A percentile compares a stretch with the other conserved stretches of the same genome.
phyloP scores from a whole-genome alignment of 2,888 invertebrate genomes.

The Pteria penguin region DNA sequence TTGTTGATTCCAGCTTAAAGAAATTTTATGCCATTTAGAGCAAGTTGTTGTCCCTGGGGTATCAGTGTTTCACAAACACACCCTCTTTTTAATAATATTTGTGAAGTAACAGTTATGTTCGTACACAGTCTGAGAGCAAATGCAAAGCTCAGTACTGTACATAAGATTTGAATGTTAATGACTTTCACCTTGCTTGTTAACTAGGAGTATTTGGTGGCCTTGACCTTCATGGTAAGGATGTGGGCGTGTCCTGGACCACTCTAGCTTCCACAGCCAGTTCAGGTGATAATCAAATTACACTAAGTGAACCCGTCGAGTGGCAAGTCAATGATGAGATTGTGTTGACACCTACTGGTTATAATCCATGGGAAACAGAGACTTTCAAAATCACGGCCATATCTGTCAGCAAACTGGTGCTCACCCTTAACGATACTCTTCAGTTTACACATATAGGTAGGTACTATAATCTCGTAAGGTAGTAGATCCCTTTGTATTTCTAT shows the following conservation, averaged over 20 bases:
- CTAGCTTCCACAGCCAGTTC: slow-evolving; percentile 60
- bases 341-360: slow-evolving; percentile 66
- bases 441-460: slow-evolving; percentile 68
- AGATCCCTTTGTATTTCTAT: background rate
- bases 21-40: no score
- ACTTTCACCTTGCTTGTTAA: no score
- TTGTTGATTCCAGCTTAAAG: no score
- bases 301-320: slow-evolving; percentile 69
- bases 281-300: slow-evolving; percentile 58
- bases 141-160: no score
- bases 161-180: no score
- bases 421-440: slow-evolving; percentile 64
- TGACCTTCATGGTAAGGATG: slow-evolving; percentile 71
- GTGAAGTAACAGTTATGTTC: no score
- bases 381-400: slow-evolving; percentile 60
- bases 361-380: slow-evolving; percentile 71
- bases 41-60: no score
- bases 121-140: no score
- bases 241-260: slow-evolving; percentile 64
- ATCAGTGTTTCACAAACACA: no score
- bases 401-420: slow-evolving; percentile 55
- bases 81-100: no score
- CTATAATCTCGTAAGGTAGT: background rate
- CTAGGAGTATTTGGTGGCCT: slow-evolving; percentile 75
- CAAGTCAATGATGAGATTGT: slow-evolving; percentile 67